Conservation (phyloP, 2,888 invertebrate species). For the Ephialtes manifestator region DNA sequence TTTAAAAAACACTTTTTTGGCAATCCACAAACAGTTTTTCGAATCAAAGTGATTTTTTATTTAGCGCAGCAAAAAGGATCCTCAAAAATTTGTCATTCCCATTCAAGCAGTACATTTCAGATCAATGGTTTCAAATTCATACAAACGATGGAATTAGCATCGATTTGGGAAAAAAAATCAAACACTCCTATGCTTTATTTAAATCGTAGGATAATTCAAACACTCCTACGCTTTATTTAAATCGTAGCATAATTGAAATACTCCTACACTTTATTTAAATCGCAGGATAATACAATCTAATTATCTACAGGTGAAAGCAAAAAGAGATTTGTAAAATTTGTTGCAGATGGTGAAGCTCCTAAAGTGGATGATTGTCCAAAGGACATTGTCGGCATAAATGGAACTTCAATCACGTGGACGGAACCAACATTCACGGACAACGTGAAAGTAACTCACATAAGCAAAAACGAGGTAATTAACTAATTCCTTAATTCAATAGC, state of each 20-base stretch:
- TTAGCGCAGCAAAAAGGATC: too few species aligned
- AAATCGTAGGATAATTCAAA: not conserved
- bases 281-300: not conserved
- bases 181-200: not conserved
- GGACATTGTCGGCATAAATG: conserved; percentile 83
- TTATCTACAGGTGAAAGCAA: not conserved
- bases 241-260: not conserved
- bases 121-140: too few species aligned
- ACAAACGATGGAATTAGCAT: too few species aligned
- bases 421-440: conserved; percentile 87
- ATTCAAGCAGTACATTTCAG: too few species aligned
- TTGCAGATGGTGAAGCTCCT: conserved; percentile 86
- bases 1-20: too few species aligned
- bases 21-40: too few species aligned
- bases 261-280: not conserved
- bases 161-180: too few species aligned
- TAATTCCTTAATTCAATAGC: not conserved
- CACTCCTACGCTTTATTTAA: not conserved
- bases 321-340: conserved; percentile 38
- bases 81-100: too few species aligned
- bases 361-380: conserved; percentile 86
- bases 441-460: conserved; percentile 85
- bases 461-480: conserved; percentile 84
- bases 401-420: conserved; percentile 85
- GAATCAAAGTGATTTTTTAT: too few species aligned